A percentile compares a stretch with the other conserved stretches of the same genome.
phyloP scores from a whole-genome alignment of 2,113 vertebrate genomes.

The Collichthys lucidus region DNA sequence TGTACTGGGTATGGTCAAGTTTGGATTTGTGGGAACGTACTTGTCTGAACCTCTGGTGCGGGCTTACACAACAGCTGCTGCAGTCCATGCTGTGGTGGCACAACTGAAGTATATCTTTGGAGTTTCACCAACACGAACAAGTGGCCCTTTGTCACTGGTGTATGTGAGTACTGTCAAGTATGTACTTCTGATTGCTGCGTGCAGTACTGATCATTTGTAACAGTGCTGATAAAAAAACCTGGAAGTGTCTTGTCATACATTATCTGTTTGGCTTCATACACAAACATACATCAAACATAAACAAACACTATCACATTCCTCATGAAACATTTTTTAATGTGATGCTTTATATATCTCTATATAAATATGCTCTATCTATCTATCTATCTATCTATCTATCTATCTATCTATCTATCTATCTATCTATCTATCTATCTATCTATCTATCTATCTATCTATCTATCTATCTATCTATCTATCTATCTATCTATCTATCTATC shows the following conservation, averaged over 20 bases:
- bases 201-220: not conserved
- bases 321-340: not conserved
- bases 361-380: too few species aligned
- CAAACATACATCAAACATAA: not conserved
- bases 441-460: too few species aligned
- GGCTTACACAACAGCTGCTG: conserved; percentile 92
- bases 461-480: too few species aligned
- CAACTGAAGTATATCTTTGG: conserved; percentile 94
- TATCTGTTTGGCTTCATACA: not conserved
- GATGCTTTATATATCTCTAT: too few species aligned
- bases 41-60: conserved; percentile 94
- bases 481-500: too few species aligned
- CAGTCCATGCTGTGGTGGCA: conserved; percentile 90
- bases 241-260: not conserved
- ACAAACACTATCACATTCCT: not conserved
- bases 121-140: conserved; percentile 78
- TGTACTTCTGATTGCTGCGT: not conserved
- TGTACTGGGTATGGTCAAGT: conserved; percentile 90
- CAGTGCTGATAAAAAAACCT: not conserved
- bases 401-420: too few species aligned
- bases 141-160: conserved; percentile 88
- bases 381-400: too few species aligned
- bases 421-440: too few species aligned
- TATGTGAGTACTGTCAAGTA: conserved; percentile 84
- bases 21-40: conserved; percentile 96